A percentile compares a stretch with the other conserved stretches of the same genome.
phyloP scores from a whole-genome alignment of 2,113 vertebrate genomes.

The Ochotona curzoniae region DNA sequence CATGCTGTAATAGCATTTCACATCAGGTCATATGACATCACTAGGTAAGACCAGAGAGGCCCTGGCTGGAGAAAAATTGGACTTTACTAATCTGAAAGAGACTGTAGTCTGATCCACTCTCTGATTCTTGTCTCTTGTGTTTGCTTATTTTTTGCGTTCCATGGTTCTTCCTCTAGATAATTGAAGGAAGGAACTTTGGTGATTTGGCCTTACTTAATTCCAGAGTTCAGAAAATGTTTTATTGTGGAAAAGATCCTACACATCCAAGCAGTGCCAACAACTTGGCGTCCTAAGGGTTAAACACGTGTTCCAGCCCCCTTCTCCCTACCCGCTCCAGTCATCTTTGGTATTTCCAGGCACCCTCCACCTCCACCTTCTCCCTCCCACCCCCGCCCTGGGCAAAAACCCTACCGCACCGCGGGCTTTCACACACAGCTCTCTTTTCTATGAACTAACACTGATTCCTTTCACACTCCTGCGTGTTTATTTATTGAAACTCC shows the following conservation, averaged over 20 bases:
- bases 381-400: neutral
- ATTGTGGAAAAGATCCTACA: neutral
- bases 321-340: neutral
- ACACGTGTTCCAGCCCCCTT: fast-evolving
- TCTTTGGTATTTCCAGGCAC: slow-evolving; percentile 27
- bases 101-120: neutral
- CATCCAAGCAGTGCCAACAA: neutral
- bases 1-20: neutral
- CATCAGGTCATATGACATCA: neutral
- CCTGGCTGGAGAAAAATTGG: neutral
- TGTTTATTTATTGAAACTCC: slow-evolving; percentile 69
- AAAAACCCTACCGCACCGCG: neutral
- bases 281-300: neutral
- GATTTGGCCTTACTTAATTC: neutral
- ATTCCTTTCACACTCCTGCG: slow-evolving; percentile 68
- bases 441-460: slow-evolving; percentile 65
- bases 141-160: neutral
- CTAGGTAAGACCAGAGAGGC: neutral
- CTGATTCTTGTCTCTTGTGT: neutral
- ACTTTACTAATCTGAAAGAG: neutral
- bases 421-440: slow-evolving; percentile 56
- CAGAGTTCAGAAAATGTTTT: neutral
- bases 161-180: neutral
- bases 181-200: neutral
- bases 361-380: no score